Evolutionary conservation across 1,140 invertebrate species (phyloP), one percentile per base, ranked within the genome.

Genomic region (Saxidomus purpurata): DNA sequence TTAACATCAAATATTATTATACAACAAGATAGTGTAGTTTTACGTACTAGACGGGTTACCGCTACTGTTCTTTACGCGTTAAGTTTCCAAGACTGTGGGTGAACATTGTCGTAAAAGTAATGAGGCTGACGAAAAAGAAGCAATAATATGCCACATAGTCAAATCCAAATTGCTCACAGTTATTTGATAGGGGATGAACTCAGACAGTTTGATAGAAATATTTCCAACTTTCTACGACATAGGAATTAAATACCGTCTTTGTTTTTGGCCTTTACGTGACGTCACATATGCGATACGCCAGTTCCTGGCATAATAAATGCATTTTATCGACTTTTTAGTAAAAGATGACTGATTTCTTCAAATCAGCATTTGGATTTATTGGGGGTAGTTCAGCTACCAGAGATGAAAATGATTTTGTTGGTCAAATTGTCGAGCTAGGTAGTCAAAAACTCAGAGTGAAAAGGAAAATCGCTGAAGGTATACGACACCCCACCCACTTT

Each of bases 381-480:
- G 97, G 97, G 95, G 97, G 97, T 92, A 95, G 94, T 63, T 96
- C 95, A 93, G 95, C 94, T 93, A 96, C 94, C 92, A 96, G 94
- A 94, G 96, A 96, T 91, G 97, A 98, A 92, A 98, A 98, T 96
- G 98, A 98, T 95, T 98, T 98, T 96, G 97, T 99, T 88, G 98
- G 98, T 47, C 98, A 99, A 96, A 96, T 97, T 92, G 97, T 99
- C 71, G 98, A 99, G 96, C 97, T 99, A 92, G 98, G 97, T 91
- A 98, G 97, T 95, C 97, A 98, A 94, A 98, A 98, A 96, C 96
- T 99, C 86, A 97, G 98, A 95, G 98, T 99, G 71, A 98, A 98
- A 96, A 97, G 97, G 96, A 97, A 99, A 92, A 98, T 99, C 91
- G 98, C 98, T 76, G 98, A 99, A 98, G 98, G 98, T 99, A n/a